Conservation (phyloP, 2,797 vertebrate species). For the Momotus momota region DNA sequence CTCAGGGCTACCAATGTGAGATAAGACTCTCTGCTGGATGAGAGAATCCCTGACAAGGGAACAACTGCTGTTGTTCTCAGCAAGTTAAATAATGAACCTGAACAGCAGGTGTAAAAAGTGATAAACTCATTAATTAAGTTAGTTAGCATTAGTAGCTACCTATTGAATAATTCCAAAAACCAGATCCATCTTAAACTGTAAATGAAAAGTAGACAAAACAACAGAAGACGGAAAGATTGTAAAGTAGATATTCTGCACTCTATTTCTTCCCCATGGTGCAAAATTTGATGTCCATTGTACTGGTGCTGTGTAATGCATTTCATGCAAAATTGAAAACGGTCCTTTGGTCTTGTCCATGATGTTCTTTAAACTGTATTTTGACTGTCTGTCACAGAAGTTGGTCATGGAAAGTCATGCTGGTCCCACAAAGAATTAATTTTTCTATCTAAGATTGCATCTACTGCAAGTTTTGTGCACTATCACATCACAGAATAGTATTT, state of each 20-base stretch:
- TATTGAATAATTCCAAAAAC: background rate
- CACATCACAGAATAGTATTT: background rate
- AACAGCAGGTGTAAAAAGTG: constrained; percentile 3
- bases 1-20: background rate
- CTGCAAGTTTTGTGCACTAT: background rate
- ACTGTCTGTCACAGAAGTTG: background rate
- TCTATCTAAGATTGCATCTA: background rate
- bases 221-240: background rate
- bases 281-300: background rate
- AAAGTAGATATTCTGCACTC: background rate
- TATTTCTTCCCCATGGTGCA: background rate
- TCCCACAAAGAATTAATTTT: background rate
- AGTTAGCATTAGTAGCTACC: background rate
- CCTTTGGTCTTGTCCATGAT: background rate
- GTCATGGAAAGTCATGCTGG: background rate
- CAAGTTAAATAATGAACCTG: constrained; percentile 11
- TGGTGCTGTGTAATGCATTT: background rate
- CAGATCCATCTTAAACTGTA: background rate
- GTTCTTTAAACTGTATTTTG: background rate
- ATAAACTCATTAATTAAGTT: constrained; percentile 1
- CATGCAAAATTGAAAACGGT: background rate
- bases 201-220: background rate
- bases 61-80: constrained; percentile 1
- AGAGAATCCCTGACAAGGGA: constrained; percentile 26
- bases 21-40: background rate